Conservation (phyloP, 2,113 vertebrate species). For the Hippocampus comes region DNA sequence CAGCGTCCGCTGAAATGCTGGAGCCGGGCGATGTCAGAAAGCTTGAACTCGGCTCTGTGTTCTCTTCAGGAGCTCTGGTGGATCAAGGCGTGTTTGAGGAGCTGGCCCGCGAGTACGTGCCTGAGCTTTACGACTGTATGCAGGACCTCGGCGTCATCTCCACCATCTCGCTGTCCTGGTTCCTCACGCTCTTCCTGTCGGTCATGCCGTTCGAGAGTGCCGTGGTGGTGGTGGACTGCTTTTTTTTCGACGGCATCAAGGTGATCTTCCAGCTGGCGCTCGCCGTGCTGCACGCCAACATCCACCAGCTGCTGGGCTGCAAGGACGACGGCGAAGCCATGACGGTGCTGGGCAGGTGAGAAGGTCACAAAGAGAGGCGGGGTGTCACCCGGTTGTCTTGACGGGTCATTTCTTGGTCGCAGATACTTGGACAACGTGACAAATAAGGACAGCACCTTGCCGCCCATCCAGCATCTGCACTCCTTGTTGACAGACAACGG, state of each 20-base stretch:
- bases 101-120: conserved; percentile 88
- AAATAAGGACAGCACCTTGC: conserved; percentile 96
- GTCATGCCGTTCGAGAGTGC: conserved; percentile 98
- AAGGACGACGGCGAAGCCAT: conserved; percentile 99
- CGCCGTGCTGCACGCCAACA: conserved; percentile 91
- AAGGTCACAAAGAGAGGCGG: not conserved
- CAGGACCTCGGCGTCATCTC: conserved; percentile 97
- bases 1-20: not conserved
- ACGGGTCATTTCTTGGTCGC: not conserved
- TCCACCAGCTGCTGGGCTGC: conserved; percentile 89
- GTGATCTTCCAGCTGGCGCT: conserved; percentile 98
- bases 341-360: conserved; percentile 94
- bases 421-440: conserved; percentile 97
- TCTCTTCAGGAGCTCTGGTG: conserved; percentile 83
- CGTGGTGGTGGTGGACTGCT: conserved; percentile 97
- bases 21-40: not conserved
- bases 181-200: conserved; percentile 96
- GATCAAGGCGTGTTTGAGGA: conserved; percentile 99
- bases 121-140: conserved; percentile 98
- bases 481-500: conserved; percentile 91
- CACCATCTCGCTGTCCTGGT: conserved; percentile 97
- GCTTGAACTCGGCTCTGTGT: not conserved
- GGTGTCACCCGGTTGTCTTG: not conserved
- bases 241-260: conserved; percentile 99
- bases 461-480: conserved; percentile 95